Evolutionary conservation across 2,888 invertebrate genomes (phyloP), one percentile per base, ranked within the genome.

Genomic region (Drosophila maculinotata): DNA sequence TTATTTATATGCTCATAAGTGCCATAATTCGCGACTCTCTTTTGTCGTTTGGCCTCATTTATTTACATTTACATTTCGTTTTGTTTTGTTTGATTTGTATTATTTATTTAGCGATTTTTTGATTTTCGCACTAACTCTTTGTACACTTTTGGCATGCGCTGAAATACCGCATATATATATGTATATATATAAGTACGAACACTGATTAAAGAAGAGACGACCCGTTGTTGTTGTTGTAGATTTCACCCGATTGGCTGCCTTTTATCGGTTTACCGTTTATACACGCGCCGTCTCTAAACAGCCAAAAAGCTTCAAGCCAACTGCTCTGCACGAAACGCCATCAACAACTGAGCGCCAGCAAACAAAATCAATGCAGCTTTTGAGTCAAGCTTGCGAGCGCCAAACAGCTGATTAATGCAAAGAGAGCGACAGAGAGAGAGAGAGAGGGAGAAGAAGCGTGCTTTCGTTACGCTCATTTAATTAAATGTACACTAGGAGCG

Each of bases 11-110:
- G n/a, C n/a, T n/a, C n/a, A n/a, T 76, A 85, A 57, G 66, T 69
- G 88, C 83, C 79, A 82, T 82, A 87, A 72, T 87, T 79, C 68
- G 73, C 87, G 64, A 69, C 58, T 76, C 66, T 72, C 44, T 39
- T 51, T 66, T 69, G 68, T 54, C 35, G 72, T 60, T 56, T 82
- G 81, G 52, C 87, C 80, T 71, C 75, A 64, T 65, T 87, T 70
- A 85, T 20, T 74, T n/a, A n/a, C n/a, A n/a, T n/a, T 77, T 69
- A 81, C 69, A 82, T 65, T 69, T 71, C 51, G 76, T 52, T 59
- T 74, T 65, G 51, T 58, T 59, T 74, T 65, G 53, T 58, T 56
- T 69, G 47, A 47, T 44, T 66, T 60, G 44, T 38, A 28, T 57
- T 69, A 52, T 66, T 64, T 58, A 47, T 63, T 65, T 71, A 52